Evolutionary conservation across 1,140 invertebrate species (phyloP), one percentile per base, ranked within the genome.

Genomic region (Drosophila malerkotliana): DNA sequence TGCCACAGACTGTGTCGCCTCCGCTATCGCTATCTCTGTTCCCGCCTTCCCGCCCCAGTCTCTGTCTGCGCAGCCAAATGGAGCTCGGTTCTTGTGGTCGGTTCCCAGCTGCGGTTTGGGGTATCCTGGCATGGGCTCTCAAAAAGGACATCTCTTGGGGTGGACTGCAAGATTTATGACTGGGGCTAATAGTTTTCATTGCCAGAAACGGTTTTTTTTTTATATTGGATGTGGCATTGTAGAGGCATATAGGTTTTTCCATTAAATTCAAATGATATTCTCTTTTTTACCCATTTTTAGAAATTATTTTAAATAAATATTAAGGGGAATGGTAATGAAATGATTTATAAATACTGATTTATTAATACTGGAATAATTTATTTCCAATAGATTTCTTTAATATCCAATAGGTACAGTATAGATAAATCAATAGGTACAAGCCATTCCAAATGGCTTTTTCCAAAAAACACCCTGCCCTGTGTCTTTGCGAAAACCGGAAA

Each of bases 151-250:
- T 18, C 24, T 4, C 30, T 37, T n/a, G 10, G 54, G 14, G 18
- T 34, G 21, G 59, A 21, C 32, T 75, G 57, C 4, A 75, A 82
- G 82, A 85, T 85, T 85, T 87, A 85, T 82, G 78, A 63, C 62
- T 59, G 8, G 49, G 15, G 58, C 83, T 85, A 85, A 85, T 85
- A 85, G 82, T 82, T 87, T 82, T 83, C 69, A 66, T 59, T 79
- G 76, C 72, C 75, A 79, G 51, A 58, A 73, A 79, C 21, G 21
- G 21, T 62, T 53, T 32, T 66, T 61, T 61, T 64, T 79, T 53
- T 47, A 6, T 30, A 73, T 39, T 45, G 51, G 10, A 28, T 41
- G 12, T 3, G 2, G 14, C 2, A n/a, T 10, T 28, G 18, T 30
- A 4, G 1, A 44, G 71, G 71, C 37, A 74, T 64, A 57, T 74